A percentile compares a stretch with the other conserved stretches of the same genome.
Evolutionary conservation across 2,113 vertebrate genomes (phyloP).

Genomic region (Rallus limicola): DNA sequence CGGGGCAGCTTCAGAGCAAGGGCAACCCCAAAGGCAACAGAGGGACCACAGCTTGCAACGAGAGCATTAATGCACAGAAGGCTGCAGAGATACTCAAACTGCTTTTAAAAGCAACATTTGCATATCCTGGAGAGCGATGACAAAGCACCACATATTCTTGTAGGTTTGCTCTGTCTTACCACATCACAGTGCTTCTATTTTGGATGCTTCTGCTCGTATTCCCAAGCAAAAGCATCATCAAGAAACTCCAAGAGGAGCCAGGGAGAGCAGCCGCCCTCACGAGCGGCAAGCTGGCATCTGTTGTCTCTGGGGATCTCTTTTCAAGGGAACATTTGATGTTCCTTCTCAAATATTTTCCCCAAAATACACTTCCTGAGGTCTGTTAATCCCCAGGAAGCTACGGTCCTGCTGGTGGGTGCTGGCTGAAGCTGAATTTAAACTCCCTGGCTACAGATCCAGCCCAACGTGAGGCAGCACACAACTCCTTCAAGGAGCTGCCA

Average conservation of each 20-base stretch:
- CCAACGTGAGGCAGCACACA: not conserved
- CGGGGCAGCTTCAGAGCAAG: not conserved
- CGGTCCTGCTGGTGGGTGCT: not conserved
- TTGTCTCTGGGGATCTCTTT: conserved; percentile 21
- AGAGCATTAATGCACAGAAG: not conserved
- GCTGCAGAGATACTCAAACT: not conserved
- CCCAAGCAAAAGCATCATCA: conserved; percentile 34
- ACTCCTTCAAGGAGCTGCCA: not conserved
- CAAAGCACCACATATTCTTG: not conserved
- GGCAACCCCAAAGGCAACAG: not conserved
- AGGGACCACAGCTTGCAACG: not conserved
- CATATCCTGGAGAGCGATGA: not conserved
- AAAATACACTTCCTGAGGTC: not conserved
- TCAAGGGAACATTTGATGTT: not conserved
- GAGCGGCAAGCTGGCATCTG: conserved; percentile 38
- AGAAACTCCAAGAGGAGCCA: conserved; percentile 2
- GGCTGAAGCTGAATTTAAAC: not conserved
- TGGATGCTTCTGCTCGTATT: conserved; percentile 36
- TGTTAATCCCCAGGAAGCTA: not conserved
- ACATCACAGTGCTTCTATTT: conserved; percentile 50
- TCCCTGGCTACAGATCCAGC: not conserved
- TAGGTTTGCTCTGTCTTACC: conserved; percentile 23
- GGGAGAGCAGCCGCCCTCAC: not conserved
- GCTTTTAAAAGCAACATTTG: not conserved
- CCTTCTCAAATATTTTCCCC: conserved; percentile 1